Evolutionary conservation across 2,113 vertebrate species (phyloP), one percentile per base, ranked within the genome.

Genomic region (Morone saxatilis): DNA sequence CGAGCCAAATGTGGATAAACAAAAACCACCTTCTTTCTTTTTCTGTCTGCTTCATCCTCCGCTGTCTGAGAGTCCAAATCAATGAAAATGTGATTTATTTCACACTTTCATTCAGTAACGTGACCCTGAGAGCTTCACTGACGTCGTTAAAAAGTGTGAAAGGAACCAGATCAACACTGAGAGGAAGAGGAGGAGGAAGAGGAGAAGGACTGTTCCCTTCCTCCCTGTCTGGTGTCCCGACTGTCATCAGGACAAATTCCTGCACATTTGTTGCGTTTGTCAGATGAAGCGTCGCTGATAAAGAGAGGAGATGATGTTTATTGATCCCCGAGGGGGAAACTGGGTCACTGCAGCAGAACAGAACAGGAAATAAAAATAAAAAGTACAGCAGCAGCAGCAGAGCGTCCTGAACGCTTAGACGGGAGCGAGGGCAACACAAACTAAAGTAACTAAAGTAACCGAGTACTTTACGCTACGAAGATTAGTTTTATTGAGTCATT

Each of bases 301-400:
- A 74, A 59, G 56, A 70, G 38, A 67, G 54, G 50, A 76, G 79
- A 87, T 72, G 76, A 76, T 75, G 73, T n/a, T 61, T 86, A 90
- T 92, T 71, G 88, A 89, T 90, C 83, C 78, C 82, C 48, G 78
- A 76, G 73, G 86, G 80, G 4, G 57, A 71, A 91, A 86, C 76
- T 83, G 83, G 84, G 83, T 83, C 86, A 45, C 72, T 87, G 84
- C 87, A 81, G 85, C 78, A 76, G 69, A 76, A 13, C 71, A 73
- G 67, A 31, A 77, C 61, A 69, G 51, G 25, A 63, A 79, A 17
- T 25, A 60, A 40, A 82, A 60, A 22, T 51, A 53, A 51, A 85
- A 48, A 63, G 56, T 20, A 25, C 25, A 31, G 38, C 7, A 25
- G 17, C 51, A 20, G 61, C n/a, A 3, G 38, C 20, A 48, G 41